Evolutionary conservation across 2,797 vertebrate species (phyloP), one percentile per base, ranked within the genome.

Genomic region (Epinephelus coioides): DNA sequence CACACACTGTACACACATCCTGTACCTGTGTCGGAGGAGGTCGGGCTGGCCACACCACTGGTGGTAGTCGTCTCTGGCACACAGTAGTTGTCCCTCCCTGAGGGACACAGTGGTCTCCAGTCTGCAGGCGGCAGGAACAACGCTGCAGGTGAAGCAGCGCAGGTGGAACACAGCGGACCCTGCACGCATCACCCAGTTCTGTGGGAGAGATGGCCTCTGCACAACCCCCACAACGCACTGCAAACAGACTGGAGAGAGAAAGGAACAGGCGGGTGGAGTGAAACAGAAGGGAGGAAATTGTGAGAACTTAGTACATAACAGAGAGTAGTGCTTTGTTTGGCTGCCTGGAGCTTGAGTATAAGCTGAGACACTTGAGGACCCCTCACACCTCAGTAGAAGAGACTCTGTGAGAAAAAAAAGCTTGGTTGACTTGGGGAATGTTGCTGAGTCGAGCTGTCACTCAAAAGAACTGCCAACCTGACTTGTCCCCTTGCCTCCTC

Each of bases 101-200:
- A 99, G 95, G 87, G n/a, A 99, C 96, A 60, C 98, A 99, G 91
- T 94, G 95, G 10, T 99, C 98, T 0, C 98, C 98, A 59, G 97
- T 99, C 95, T 97, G 97, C 81, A 99, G 96, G 82, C 92, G 96
- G 84, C 97, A 94, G 90, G 97, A 96, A 2, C 98, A 99, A 82
- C 96, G 0, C 97, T 97, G 94, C 98, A 98, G 95, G 96, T 96
- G 95, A 99, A 99, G 95, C 98, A 99, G 90, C 79, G 95, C 95
- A 98, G 95, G 95, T 99, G 98, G 94, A 98, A 99, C 82, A 98
- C 97, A 0, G 96, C 94, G 84, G 96, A 94, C 85, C 97, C 97
- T 2, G 95, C 97, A 0, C 95, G 95, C 97, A 99, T 98, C 85
- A 99, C 97, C 88, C n/a, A 99, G 96, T 91, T 99, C 98, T 0